phyloP scores from a whole-genome alignment of 2,888 invertebrate species.

The Patella caerulea region DNA sequence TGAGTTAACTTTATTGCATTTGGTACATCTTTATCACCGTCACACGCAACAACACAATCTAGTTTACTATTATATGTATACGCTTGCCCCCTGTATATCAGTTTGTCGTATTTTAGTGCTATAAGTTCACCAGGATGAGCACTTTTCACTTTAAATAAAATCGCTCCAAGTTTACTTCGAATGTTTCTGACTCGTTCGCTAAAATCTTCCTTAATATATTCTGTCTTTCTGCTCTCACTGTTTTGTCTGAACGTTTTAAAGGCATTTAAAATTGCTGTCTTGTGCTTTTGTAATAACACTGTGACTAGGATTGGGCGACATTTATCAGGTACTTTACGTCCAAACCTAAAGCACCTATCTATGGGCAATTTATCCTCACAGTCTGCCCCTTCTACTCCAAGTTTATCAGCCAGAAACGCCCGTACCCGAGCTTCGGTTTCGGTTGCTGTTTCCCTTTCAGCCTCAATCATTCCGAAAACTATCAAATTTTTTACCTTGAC shows the following conservation, averaged over 20 bases:
- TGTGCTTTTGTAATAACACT: neutral
- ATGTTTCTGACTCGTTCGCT: neutral
- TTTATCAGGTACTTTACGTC: neutral
- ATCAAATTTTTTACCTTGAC: neutral
- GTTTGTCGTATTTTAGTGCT: neutral
- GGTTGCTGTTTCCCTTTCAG: neutral
- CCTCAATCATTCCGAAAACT: neutral
- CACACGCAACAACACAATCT: neutral
- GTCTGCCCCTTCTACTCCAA: neutral
- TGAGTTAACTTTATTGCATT: neutral
- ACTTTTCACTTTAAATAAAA: neutral
- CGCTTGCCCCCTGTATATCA: neutral
- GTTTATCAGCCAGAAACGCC: neutral
- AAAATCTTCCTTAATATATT: neutral
- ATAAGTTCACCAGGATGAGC: neutral
- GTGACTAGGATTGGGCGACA: neutral
- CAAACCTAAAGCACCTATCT: neutral
- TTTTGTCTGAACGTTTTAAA: neutral
- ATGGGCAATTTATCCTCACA: neutral
- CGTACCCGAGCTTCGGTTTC: neutral
- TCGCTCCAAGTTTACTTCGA: neutral
- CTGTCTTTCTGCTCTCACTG: neutral
- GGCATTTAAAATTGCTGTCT: neutral
- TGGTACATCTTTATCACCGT: neutral
- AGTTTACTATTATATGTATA: neutral